Conservation (phyloP, 2,888 invertebrate genomes). For the Pecten maximus region DNA sequence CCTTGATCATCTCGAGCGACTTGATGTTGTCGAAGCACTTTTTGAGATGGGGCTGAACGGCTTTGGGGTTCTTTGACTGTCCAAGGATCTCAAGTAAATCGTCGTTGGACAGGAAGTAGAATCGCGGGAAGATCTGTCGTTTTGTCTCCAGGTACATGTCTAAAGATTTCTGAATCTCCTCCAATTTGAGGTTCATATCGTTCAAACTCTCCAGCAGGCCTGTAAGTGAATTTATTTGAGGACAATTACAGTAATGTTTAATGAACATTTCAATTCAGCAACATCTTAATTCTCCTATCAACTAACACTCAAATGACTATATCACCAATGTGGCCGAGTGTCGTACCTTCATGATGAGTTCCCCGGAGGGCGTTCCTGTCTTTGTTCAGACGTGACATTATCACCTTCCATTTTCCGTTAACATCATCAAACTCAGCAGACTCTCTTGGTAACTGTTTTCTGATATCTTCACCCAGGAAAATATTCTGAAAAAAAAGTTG, state of each 20-base stretch:
- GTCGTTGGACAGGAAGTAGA: conserved; percentile 92
- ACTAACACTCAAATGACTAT: neutral
- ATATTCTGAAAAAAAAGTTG: conserved; percentile 86
- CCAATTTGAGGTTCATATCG: conserved; percentile 89
- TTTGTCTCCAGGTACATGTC: conserved; percentile 95
- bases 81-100: conserved; percentile 93
- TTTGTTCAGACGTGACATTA: conserved; percentile 84
- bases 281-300: neutral
- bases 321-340: neutral
- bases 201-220: conserved; percentile 87
- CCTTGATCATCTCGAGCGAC: conserved; percentile 81
- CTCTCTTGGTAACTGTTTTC: conserved; percentile 89
- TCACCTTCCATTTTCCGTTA: conserved; percentile 88
- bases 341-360: conserved; percentile 81
- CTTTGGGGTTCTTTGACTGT: conserved; percentile 91
- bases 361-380: conserved; percentile 82
- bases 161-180: conserved; percentile 90
- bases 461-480: conserved; percentile 93
- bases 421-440: conserved; percentile 89
- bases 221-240: conserved; percentile 64
- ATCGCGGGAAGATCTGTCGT: conserved; percentile 92
- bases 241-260: too few relatives aligned
- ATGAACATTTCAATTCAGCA: neutral
- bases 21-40: conserved; percentile 94
- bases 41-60: conserved; percentile 92